A percentile compares a stretch with the other conserved stretches of the same genome.
Evolutionary conservation across 2,797 vertebrate species (phyloP).

Genomic region (Loriculus beryllinus): DNA sequence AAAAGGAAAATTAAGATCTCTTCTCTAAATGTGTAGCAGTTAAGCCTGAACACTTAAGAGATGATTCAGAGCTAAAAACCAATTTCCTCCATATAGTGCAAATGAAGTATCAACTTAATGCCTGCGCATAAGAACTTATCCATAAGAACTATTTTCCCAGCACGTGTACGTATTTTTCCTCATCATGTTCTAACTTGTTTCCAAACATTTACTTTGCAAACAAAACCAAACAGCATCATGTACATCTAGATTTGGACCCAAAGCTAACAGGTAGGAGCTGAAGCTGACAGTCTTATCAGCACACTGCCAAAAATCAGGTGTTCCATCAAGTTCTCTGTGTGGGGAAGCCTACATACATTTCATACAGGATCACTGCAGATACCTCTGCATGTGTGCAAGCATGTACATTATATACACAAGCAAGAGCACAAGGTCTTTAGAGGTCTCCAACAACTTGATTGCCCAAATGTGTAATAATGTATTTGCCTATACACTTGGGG

Average conservation of each 20-base stretch:
- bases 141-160: background rate
- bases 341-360: background rate
- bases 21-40: background rate
- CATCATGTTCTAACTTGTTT: background rate
- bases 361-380: background rate
- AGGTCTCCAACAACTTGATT: background rate
- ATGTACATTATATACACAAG: accelerated
- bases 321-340: background rate
- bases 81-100: background rate
- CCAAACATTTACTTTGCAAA: background rate
- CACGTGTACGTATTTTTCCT: background rate
- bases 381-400: background rate
- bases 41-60: background rate
- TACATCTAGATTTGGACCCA: background rate
- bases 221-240: background rate
- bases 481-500: background rate
- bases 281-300: background rate
- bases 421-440: accelerated
- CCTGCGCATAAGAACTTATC: background rate
- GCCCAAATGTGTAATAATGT: background rate
- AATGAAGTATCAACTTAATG: background rate
- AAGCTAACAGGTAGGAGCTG: background rate
- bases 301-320: background rate
- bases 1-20: background rate
- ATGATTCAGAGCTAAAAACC: background rate